phyloP scores from a whole-genome alignment of 1,140 invertebrate species.

The Sarcophaga peregrina region DNA sequence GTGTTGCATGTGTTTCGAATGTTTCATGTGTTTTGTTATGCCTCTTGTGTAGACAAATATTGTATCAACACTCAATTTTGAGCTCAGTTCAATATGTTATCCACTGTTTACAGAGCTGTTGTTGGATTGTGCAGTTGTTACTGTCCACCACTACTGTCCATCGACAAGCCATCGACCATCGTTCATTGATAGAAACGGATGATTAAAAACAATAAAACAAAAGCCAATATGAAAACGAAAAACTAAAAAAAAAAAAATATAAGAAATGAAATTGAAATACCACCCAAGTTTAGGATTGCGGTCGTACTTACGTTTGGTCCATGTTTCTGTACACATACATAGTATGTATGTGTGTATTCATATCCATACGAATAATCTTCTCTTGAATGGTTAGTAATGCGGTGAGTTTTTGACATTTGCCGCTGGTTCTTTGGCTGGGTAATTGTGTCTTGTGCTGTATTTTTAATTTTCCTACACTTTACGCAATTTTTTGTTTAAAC shows the following conservation, averaged over 20 bases:
- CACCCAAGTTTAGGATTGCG: conserved; percentile 21
- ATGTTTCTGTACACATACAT: too few relatives aligned
- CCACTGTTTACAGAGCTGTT: not conserved
- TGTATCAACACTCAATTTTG: not conserved
- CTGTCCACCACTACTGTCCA: not conserved
- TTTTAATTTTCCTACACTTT: not conserved
- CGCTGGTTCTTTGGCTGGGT: not conserved
- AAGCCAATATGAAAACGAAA: too few relatives aligned
- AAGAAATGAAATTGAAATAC: conserved; percentile 19
- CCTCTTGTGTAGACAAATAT: conserved; percentile 12
- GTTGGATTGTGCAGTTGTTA: not conserved
- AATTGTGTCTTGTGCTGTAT: conserved; percentile 14
- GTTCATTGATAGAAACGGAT: conserved; percentile 11
- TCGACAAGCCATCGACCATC: not conserved
- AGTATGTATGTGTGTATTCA: too few relatives aligned
- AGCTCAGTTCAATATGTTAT: not conserved
- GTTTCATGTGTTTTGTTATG: not conserved
- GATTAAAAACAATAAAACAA: not conserved
- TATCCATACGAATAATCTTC: not conserved
- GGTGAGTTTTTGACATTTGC: conserved; percentile 26
- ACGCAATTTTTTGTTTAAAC: not conserved
- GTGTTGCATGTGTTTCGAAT: not conserved
- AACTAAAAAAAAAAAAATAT: not conserved
- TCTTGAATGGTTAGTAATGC: conserved; percentile 18
- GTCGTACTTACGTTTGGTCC: not conserved